Evolutionary conservation across 2,888 invertebrate species (phyloP), one percentile per base, ranked within the genome.

Genomic region (Orthosia incerta): DNA sequence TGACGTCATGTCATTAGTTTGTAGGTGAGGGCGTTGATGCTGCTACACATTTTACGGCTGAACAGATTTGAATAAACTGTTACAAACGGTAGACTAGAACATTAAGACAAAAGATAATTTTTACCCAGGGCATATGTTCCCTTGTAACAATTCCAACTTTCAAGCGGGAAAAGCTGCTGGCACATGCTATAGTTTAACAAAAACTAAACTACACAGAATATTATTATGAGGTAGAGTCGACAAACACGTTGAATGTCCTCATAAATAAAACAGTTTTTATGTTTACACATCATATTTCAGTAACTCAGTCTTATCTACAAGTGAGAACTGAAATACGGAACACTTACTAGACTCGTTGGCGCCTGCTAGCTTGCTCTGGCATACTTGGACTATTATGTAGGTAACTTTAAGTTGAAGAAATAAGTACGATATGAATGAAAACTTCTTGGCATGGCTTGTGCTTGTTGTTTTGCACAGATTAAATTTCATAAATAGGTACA

Each of bases 331-430:
- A 74, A 65, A 57, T 39, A 62, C 31, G 31, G 46, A 60, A 74
- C 20, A 53, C 31, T 50, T 61, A 23, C 55, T 31, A 74, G 75
- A 55, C 56, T 53, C 13, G 16, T 15, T 7, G 82, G 82, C 77
- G 79, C 59, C 82, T 45, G 51, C 16, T 23, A 53, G 73, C 60
- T 63, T 56, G 23, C 4, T 23, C 13, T 31, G 65, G 16, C 26
- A 61, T 15, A 48, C 26, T 62, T 45, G 39, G 16, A 12, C 31
- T 63, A 20, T 45, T 45, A 20, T 20, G 23, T 53, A 60, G 23
- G 48, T 77, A 65, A 53, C 39, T 66, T 57, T 31, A 57, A 77
- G 61, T 57, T 77, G 51, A 26, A 13, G 3, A 61, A 56, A 51
- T 51, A 62, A 20, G 23, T 57, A 26, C 15, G 18, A 51, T 18